These are phyloP conservation scores for Panthera uncia DNA, from an alignment of 2,113 vertebrate genomes.

Conservation along the genomic window DNA sequence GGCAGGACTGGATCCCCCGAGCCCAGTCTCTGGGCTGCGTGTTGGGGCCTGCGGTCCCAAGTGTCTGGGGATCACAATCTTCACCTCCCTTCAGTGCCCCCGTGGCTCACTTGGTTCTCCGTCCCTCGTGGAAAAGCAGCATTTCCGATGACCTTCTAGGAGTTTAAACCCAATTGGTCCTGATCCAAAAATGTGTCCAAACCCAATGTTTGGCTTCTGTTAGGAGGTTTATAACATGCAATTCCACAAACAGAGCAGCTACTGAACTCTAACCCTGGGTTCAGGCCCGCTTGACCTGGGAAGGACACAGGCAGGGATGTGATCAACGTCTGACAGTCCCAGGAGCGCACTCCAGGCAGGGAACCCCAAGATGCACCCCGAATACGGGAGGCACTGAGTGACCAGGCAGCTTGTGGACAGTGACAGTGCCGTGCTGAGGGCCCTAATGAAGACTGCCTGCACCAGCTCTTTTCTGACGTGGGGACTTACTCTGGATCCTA, in stretches of 20 bases:
- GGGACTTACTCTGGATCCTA: not conserved
- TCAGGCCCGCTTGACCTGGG: not conserved
- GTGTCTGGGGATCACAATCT: not conserved
- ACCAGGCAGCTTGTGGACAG: not conserved
- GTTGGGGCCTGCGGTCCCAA: too few species aligned
- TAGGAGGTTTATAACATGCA: not conserved
- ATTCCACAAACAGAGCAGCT: fast-evolving
- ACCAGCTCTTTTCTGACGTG: not conserved
- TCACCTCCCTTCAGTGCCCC: fast-evolving
- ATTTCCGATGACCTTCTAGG: not conserved
- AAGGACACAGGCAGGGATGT: not conserved
- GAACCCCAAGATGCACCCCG: fast-evolving
- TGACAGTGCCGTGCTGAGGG: fast-evolving
- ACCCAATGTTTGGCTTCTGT: not conserved
- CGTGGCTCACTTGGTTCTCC: not conserved
- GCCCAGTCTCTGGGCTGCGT: not conserved
- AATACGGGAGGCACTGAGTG: fast-evolving
- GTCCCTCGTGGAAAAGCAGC: not conserved
- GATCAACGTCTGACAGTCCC: not conserved
- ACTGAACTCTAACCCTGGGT: too few species aligned
- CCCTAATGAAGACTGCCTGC: fast-evolving
- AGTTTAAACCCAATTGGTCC: not conserved
- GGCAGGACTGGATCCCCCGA: fast-evolving
- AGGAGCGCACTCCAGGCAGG: too few species aligned
- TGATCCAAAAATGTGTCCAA: not conserved